phyloP scores from a whole-genome alignment of 1,140 invertebrate genomes.

The Potamilus streckersoni region DNA sequence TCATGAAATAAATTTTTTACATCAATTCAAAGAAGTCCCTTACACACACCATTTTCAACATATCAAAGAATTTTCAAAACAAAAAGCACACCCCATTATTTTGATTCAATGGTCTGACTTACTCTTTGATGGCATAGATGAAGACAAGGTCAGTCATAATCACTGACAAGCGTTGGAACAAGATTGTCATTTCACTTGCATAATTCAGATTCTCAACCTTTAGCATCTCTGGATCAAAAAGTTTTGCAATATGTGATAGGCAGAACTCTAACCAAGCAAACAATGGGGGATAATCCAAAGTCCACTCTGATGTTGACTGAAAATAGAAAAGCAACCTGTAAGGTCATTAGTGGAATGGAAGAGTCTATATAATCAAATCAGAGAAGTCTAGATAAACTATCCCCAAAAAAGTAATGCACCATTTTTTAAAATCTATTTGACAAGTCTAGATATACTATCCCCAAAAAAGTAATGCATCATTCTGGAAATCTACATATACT shows the following conservation, averaged over 20 bases:
- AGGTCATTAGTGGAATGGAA: too few relatives aligned
- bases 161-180: conserved; percentile 94
- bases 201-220: conserved; percentile 87
- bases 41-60: not conserved
- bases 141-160: conserved; percentile 89
- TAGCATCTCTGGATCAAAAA: conserved; percentile 92
- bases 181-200: conserved; percentile 80
- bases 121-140: conserved; percentile 79
- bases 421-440: too few relatives aligned
- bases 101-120: conserved; percentile 36
- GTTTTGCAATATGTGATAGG: conserved; percentile 82
- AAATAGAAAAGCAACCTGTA: conserved; percentile 43
- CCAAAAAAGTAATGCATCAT: too few relatives aligned
- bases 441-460: too few relatives aligned
- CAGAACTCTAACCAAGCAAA: conserved; percentile 98
- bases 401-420: too few relatives aligned
- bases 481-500: too few relatives aligned
- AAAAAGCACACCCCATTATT: not conserved
- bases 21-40: not conserved
- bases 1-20: not conserved
- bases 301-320: conserved; percentile 94
- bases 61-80: not conserved
- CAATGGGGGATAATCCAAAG: conserved; percentile 98
- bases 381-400: too few relatives aligned
- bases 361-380: too few relatives aligned